Evolutionary conservation across 2,888 invertebrate genomes (phyloP).

Genomic region (Macrosoma leucophasiata): DNA sequence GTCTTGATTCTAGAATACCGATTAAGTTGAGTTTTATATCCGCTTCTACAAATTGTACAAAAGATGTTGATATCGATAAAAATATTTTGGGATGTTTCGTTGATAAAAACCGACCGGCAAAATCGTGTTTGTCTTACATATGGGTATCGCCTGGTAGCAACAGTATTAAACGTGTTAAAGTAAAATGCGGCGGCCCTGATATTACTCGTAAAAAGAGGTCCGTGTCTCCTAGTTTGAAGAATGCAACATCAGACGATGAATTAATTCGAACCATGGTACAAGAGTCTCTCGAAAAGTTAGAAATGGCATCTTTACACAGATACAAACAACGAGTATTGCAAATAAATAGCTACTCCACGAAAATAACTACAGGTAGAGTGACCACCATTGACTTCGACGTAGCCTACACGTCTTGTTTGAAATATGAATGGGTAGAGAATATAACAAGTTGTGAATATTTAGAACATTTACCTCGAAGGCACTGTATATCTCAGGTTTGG

Average conservation of each 20-base stretch:
- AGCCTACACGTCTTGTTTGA: constrained; percentile 58
- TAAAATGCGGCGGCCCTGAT: constrained; percentile 29
- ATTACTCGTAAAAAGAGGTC: constrained; percentile 35
- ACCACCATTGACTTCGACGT: constrained; percentile 62
- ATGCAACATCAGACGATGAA: constrained; percentile 37
- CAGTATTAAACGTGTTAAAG: constrained; percentile 34
- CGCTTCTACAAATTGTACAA: constrained; percentile 48
- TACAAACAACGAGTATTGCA: constrained; percentile 53
- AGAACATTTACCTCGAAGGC: constrained; percentile 53
- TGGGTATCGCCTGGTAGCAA: constrained; percentile 41
- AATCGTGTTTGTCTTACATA: constrained; percentile 41
- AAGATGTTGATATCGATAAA: constrained; percentile 32
- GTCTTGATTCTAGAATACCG: constrained; percentile 40
- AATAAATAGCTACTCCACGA: constrained; percentile 50
- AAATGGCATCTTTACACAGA: constrained; percentile 47
- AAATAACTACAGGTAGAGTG: constrained; percentile 47
- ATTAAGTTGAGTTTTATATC: constrained; percentile 42
- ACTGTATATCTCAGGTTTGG: constrained; percentile 50
- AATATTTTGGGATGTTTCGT: constrained; percentile 35
- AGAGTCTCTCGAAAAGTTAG: constrained; percentile 50
- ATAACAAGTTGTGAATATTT: constrained; percentile 49
- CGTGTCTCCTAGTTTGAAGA: constrained; percentile 28
- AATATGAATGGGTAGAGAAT: constrained; percentile 56
- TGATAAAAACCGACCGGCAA: constrained; percentile 33
- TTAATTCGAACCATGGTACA: constrained; percentile 43